Evolutionary conservation across 2,888 invertebrate species (phyloP).

Genomic region (Spialia ferax): DNA sequence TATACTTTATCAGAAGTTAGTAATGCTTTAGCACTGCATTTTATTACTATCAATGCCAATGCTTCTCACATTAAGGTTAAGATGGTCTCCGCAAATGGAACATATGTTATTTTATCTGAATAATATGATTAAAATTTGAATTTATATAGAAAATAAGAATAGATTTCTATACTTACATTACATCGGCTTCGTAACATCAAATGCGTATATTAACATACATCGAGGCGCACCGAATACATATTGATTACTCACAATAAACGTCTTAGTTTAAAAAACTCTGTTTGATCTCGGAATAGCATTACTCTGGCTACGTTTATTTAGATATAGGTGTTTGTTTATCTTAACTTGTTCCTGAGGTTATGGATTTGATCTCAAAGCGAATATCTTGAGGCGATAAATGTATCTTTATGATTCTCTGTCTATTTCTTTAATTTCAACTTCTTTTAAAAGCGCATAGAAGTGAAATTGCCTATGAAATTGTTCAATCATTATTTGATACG

Average conservation of each 20-base stretch:
- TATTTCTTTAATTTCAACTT: background rate
- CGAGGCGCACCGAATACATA: conserved; percentile 22
- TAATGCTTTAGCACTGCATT: no score
- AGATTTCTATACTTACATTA: conserved; percentile 10
- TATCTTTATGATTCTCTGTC: background rate
- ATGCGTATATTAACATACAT: conserved; percentile 35
- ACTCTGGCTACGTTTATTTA: conserved; percentile 32
- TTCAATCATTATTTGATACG: no score
- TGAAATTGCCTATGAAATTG: no score
- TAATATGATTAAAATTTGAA: background rate
- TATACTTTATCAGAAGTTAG: no score
- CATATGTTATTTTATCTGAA: background rate
- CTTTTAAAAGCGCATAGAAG: background rate
- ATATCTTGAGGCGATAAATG: conserved; percentile 24
- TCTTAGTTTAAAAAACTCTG: conserved; percentile 20
- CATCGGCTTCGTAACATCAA: conserved; percentile 20
- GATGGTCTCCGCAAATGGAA: background rate
- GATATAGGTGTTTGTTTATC: conserved; percentile 44
- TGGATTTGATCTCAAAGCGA: conserved; percentile 28
- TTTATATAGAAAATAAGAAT: conserved; percentile 16
- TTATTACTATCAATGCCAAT: no score
- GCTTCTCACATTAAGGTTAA: background rate
- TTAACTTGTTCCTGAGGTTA: conserved; percentile 36
- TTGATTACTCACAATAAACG: conserved; percentile 31
- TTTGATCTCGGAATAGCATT: conserved; percentile 41